Base-by-base conservation (phyloP, 2,797 vertebrate species). In the Gymnothorax reevesii region DNA sequence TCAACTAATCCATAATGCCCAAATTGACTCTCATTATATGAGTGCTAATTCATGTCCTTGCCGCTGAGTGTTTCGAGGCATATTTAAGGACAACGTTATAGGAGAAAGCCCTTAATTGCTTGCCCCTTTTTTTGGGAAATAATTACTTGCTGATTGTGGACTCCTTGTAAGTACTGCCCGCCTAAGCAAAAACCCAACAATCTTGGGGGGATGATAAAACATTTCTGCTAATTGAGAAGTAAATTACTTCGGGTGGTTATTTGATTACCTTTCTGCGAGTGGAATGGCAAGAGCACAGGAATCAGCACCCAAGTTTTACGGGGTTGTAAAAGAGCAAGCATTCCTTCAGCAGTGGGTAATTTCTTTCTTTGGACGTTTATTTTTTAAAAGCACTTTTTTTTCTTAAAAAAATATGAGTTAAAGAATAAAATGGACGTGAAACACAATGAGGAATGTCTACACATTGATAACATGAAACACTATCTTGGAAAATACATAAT, bases 131-230 rank as follows among this genome's bases (percentile, higher is more conserved):
- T 77, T 77, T 77, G 73, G 73, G 73, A 52, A 49, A 77, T 77
- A 77, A 77, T 77, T 77, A 77, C 73, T 4, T 80, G 57, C 60
- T 64, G 57, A 83, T 83, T 22, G 77, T 55, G 22, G 9, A n/a
- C 33, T 66, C 84, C 52, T 66, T 71, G 42, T 85, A 85, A 83
- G 60, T 27, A 83, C n/a, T 57, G 55, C 82, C 25, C 27, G 57
- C 8, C 57, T 83, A 59, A 83, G 55, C 82, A 83, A 83, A 60
- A n/a, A 42, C 3, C n/a, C 55, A 13, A 60, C 33, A 60, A 57
- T 60, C 82, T 83, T 83, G 57, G 57, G 82, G 82, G 82, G 55
- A 83, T 33, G 57, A 83, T 83, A 25, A 83, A 59, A 83, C 82
- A 83, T 83, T 83, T 27, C n/a, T 57, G 7, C 57, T 83, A 60